phyloP scores from a whole-genome alignment of 2,888 invertebrate species.

The Cotesia congregata region DNA sequence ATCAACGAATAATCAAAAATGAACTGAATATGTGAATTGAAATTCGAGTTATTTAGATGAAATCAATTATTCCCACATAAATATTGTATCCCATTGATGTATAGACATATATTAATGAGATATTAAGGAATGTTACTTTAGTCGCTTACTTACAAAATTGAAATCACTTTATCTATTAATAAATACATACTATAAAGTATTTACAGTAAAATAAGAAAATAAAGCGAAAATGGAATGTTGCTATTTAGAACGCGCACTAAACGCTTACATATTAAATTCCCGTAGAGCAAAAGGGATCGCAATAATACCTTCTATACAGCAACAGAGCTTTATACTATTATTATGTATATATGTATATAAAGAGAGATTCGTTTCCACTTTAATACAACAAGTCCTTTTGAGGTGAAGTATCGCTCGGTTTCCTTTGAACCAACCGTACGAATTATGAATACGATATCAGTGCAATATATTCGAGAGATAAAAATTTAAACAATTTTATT shows the following conservation, averaged over 20 bases:
- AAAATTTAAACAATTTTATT: constrained; percentile 12
- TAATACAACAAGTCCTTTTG: constrained; percentile 10
- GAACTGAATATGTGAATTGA: too few relatives aligned
- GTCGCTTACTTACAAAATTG: too few relatives aligned
- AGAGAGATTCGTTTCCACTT: background rate
- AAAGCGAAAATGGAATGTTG: background rate
- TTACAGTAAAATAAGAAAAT: constrained; percentile 4
- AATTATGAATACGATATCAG: constrained; percentile 27
- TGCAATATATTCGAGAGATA: background rate
- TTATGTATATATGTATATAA: background rate
- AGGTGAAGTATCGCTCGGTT: constrained; percentile 4
- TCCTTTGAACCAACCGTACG: constrained; percentile 23
- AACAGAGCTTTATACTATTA: constrained; percentile 21
- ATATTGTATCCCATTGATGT: too few relatives aligned
- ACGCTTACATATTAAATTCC: constrained; percentile 26
- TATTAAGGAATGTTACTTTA: too few relatives aligned
- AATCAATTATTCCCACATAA: too few relatives aligned
- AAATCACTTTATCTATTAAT: too few relatives aligned
- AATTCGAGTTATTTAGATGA: too few relatives aligned
- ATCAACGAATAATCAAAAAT: too few relatives aligned
- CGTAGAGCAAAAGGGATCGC: background rate
- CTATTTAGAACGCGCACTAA: background rate
- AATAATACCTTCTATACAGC: constrained; percentile 19
- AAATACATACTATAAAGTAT: background rate
- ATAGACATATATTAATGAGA: too few relatives aligned